Evolutionary conservation across 2,113 vertebrate genomes (phyloP), one percentile per base, ranked within the genome.

Genomic region (Morone chrysops): DNA sequence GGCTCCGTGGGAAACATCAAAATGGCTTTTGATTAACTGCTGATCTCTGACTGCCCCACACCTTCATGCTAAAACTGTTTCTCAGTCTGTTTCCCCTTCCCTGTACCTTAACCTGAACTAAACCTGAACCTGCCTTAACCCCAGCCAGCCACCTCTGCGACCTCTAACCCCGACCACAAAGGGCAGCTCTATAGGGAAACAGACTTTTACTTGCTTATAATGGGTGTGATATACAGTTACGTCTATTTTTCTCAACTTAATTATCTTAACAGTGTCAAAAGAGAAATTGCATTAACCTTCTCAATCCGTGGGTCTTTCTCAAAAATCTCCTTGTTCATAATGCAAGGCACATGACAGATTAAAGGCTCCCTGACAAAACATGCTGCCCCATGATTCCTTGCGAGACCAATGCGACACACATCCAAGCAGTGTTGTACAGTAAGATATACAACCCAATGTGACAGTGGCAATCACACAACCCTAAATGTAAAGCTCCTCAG

Each of bases 331-430:
- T 66, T 75, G 60, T 76, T 76, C 50, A 5, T 71, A 57, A 59
- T 31, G 59, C 51, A 17, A 22, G 8, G 20, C 53, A 71, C 72
- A 76, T 71, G 71, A 66, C 31, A 12, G 72, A 80, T 76, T 70
- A 80, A 70, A 51, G 12, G 59, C 17, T 16, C 67, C n/a, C n/a
- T 18, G 20, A 70, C 48, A 16, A 60, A 72, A 45, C 31, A 36
- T 14, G 63, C 54, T 22, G 11, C 48, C 8, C 48, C 57, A 41
- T 12, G 11, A 59, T n/a, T 57, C 50, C 11, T 63, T 70, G 41
- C 40, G 25, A 50, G 9, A 70, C 47, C 25, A 65, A 22, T 6
- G 3, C 36, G 31, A 59, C 9, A 47, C 45, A 47, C 53, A 9
- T 40, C 18, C 3, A 18, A 25, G 13, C 53, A 56, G 20, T 56